Conservation (phyloP, 2,888 invertebrate species). For the Pollenia griseotomentosa region DNA sequence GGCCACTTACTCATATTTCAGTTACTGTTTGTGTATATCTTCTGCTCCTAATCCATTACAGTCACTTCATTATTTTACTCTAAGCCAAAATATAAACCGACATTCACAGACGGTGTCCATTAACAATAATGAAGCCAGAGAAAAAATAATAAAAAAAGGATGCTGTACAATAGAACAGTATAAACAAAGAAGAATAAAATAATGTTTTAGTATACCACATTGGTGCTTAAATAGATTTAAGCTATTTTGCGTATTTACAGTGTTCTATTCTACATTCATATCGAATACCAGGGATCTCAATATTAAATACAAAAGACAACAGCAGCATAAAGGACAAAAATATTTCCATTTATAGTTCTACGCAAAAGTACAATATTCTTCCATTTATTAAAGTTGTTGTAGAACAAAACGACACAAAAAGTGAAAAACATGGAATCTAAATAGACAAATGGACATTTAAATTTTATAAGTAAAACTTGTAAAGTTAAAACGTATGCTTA, state of each 20-base stretch:
- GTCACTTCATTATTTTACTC: slow-evolving; percentile 23
- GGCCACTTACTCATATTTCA: background rate
- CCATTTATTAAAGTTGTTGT: background rate
- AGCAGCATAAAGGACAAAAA: background rate
- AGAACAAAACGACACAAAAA: background rate
- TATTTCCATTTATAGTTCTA: too few relatives aligned
- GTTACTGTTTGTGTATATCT: background rate
- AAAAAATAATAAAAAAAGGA: background rate
- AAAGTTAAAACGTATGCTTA: slow-evolving; percentile 28
- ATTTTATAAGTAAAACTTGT: background rate
- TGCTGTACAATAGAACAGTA: background rate
- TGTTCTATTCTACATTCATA: slow-evolving; percentile 17
- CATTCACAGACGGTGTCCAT: slow-evolving; percentile 20
- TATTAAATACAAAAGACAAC: background rate
- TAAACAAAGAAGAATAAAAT: background rate
- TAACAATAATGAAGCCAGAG: slow-evolving; percentile 23
- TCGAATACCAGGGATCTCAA: slow-evolving; percentile 1
- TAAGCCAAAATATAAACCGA: slow-evolving; percentile 23
- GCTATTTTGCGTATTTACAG: slow-evolving; percentile 28
- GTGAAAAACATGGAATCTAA: background rate
- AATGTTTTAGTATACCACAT: background rate
- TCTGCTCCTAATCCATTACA: slow-evolving; percentile 17
- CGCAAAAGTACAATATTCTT: too few relatives aligned
- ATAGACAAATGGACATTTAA: background rate
- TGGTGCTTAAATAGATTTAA: background rate